Evolutionary conservation across 1,140 invertebrate species (phyloP).

Genomic region (Brachionus manjavacas): DNA sequence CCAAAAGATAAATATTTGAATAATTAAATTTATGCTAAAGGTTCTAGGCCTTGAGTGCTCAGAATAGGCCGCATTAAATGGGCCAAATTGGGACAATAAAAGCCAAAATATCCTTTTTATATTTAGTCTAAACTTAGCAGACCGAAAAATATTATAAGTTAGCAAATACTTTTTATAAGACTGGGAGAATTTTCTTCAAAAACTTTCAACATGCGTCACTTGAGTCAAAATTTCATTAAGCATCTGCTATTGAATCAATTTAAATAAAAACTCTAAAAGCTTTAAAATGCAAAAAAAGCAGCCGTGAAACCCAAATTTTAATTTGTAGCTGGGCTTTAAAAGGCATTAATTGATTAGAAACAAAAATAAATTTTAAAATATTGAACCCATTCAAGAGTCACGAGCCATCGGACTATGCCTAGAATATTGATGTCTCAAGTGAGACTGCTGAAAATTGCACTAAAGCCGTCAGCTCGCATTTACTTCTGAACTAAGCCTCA

Average conservation of each 20-base stretch:
- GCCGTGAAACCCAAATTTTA: neutral
- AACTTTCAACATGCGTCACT: neutral
- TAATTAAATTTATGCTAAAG: too few relatives aligned
- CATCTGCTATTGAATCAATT: neutral
- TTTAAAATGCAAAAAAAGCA: neutral
- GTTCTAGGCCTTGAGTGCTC: neutral
- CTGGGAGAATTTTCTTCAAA: neutral
- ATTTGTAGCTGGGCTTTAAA: neutral
- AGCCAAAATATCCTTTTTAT: neutral
- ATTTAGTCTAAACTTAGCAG: neutral
- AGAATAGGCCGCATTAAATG: neutral
- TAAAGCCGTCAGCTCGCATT: neutral
- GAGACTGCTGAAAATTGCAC: neutral
- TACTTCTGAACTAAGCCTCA: neutral
- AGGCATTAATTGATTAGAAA: neutral
- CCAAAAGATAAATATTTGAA: too few relatives aligned
- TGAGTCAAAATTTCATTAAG: neutral
- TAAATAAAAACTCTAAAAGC: neutral
- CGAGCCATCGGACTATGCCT: neutral
- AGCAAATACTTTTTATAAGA: neutral
- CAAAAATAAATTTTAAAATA: neutral
- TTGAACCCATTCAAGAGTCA: neutral
- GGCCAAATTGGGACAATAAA: neutral
- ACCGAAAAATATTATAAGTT: neutral
- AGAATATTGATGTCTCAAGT: neutral